phyloP scores from a whole-genome alignment of 2,797 vertebrate genomes.

The Falco biarmicus region DNA sequence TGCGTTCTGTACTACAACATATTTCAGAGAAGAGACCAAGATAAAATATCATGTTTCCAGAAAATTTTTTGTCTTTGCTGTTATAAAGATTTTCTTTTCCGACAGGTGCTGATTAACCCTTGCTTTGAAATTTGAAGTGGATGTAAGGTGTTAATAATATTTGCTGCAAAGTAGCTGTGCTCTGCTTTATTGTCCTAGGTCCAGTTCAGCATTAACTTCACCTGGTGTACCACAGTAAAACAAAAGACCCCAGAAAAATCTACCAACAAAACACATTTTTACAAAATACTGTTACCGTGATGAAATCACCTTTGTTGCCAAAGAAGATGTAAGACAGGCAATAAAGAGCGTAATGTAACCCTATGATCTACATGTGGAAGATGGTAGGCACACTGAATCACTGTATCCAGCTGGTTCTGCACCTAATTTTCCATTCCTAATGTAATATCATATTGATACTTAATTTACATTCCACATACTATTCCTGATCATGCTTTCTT shows the following conservation, averaged over 20 bases:
- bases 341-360: not conserved
- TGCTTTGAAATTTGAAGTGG: not conserved
- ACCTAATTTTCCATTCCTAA: not conserved
- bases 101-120: not conserved
- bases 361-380: not conserved
- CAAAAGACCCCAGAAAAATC: not conserved
- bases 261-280: not conserved
- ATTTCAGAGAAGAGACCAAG: not conserved
- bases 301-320: not conserved
- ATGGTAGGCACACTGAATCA: not conserved
- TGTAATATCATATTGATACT: not conserved
- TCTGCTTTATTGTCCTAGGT: not conserved
- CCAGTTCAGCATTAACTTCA: not conserved
- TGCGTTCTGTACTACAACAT: not conserved
- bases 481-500: not conserved
- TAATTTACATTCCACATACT: not conserved
- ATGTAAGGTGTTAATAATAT: not conserved
- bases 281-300: not conserved
- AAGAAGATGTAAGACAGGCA: not conserved
- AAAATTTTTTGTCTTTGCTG: not conserved
- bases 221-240: not conserved
- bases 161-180: not conserved
- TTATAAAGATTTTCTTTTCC: not conserved
- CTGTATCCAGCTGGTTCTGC: not conserved
- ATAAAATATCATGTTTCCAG: not conserved